Conservation (phyloP, 2,113 vertebrate species). For the Xiphorhynchus elegans region DNA sequence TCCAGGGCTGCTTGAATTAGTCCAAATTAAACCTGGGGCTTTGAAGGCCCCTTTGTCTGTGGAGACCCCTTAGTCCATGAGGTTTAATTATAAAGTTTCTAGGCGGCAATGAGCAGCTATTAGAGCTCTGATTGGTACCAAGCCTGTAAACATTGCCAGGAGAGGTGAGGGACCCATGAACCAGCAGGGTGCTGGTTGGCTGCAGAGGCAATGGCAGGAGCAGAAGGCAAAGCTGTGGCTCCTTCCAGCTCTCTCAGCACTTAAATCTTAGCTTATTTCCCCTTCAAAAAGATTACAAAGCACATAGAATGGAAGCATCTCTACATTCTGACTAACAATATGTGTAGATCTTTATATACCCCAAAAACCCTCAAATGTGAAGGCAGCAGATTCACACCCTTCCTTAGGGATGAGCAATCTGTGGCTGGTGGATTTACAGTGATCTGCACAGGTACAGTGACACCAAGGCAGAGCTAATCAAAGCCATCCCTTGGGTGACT, state of each 20-base stretch:
- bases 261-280: neutral
- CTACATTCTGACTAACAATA: accelerated
- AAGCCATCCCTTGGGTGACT: neutral
- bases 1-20: neutral
- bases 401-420: neutral
- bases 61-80: neutral
- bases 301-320: accelerated
- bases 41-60: neutral
- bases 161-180: neutral
- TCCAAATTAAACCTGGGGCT: neutral
- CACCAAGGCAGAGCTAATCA: neutral
- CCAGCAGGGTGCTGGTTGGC: neutral
- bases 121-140: neutral
- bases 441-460: neutral
- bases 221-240: neutral
- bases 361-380: neutral
- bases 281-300: neutral
- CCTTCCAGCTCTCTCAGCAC: neutral
- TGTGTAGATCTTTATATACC: neutral
- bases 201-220: neutral
- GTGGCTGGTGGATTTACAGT: neutral
- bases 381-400: neutral
- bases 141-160: neutral
- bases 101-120: neutral
- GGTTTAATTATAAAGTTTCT: neutral